phyloP scores from a whole-genome alignment of 2,888 invertebrate species.

The Plagodis pulveraria region DNA sequence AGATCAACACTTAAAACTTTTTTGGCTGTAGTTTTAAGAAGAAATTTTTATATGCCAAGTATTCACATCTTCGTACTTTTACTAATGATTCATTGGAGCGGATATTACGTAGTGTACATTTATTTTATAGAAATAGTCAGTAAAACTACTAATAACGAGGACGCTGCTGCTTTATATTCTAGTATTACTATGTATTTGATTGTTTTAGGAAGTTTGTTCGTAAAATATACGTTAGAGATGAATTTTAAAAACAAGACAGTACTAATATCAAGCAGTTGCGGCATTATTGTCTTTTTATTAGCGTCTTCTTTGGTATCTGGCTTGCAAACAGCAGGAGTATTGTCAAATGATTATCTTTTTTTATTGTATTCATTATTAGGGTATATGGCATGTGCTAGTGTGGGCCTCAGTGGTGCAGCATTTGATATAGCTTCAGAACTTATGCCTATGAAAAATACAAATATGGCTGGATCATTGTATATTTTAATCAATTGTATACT shows the following conservation, averaged over 20 bases:
- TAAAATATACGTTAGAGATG: conserved; percentile 8
- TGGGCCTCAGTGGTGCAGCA: conserved; percentile 18
- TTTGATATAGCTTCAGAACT: conserved; percentile 27
- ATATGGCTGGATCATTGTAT: conserved; percentile 28
- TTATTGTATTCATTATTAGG: conserved; percentile 27
- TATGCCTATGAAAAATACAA: conserved; percentile 37
- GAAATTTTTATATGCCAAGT: conserved; percentile 36
- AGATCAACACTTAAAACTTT: background rate
- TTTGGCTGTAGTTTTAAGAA: conserved; percentile 7
- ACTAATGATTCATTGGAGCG: conserved; percentile 34
- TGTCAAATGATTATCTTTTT: conserved; percentile 22
- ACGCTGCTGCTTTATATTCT: conserved; percentile 20
- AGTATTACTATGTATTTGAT: conserved; percentile 15
- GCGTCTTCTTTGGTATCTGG: conserved; percentile 9
- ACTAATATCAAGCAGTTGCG: conserved; percentile 8
- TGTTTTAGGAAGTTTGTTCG: conserved; percentile 8
- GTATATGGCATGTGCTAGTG: conserved; percentile 14
- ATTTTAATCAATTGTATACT: conserved; percentile 22
- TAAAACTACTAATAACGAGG: conserved; percentile 12
- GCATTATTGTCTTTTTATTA: conserved; percentile 9
- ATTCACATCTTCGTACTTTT: conserved; percentile 28
- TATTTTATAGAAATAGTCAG: conserved; percentile 24
- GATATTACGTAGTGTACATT: conserved; percentile 23
- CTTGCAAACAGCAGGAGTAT: conserved; percentile 13
- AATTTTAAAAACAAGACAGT: conserved; percentile 24